phyloP scores from a whole-genome alignment of 2,888 invertebrate species.

The Coleophora flavipennella region DNA sequence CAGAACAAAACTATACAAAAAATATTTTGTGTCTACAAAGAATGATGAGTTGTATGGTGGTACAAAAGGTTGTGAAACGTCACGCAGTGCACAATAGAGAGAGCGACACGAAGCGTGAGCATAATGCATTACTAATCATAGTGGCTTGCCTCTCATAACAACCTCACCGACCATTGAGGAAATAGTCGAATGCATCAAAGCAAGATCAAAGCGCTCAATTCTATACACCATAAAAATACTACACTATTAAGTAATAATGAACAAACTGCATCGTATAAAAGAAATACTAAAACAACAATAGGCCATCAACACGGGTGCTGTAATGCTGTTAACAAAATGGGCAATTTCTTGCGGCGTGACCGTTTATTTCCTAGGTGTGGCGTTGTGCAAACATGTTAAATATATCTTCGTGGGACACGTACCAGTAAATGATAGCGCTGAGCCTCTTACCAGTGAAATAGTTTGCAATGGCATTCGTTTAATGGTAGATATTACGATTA shows the following conservation, averaged over 20 bases:
- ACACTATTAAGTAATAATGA: too few relatives aligned
- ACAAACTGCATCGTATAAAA: too few relatives aligned
- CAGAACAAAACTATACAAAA: conserved; percentile 44
- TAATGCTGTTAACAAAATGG: conserved; percentile 3
- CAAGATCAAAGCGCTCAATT: background rate
- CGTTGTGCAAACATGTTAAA: conserved; percentile 9
- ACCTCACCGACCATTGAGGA: conserved; percentile 4
- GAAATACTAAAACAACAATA: background rate
- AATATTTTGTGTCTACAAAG: conserved; percentile 39
- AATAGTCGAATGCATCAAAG: background rate
- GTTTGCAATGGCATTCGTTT: background rate
- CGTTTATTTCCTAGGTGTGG: conserved; percentile 4
- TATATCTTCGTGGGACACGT: conserved; percentile 5
- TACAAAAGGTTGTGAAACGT: conserved; percentile 61
- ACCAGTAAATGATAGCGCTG: conserved; percentile 4
- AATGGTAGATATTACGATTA: conserved; percentile 4
- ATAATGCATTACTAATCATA: conserved; percentile 56
- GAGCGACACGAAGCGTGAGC: conserved; percentile 51
- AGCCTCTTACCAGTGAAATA: conserved; percentile 1
- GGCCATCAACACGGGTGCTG: background rate
- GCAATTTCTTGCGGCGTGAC: conserved; percentile 4
- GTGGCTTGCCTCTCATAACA: conserved; percentile 36
- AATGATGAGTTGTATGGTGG: conserved; percentile 42
- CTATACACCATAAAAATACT: background rate
- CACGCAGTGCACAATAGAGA: conserved; percentile 57